Evolutionary conservation across 2,113 vertebrate species (phyloP).

Genomic region (Hypocryptadius cinnamomeus): DNA sequence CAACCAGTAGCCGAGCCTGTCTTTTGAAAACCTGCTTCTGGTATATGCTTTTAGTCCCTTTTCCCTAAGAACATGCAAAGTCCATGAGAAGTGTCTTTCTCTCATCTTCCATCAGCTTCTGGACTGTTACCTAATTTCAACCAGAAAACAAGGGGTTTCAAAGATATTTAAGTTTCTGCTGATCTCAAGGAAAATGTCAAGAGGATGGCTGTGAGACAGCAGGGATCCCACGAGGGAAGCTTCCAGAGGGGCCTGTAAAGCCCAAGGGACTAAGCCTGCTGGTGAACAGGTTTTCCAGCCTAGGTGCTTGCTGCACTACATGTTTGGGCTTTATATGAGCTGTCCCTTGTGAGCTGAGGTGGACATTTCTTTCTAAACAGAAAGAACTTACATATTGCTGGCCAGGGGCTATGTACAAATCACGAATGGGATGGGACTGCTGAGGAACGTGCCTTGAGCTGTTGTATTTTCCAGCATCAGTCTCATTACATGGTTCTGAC

Average conservation of each 20-base stretch:
- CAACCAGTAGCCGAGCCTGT: accelerated
- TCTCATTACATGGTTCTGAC: no score
- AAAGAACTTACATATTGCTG: background rate
- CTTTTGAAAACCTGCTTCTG: background rate
- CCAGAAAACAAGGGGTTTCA: background rate
- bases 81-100: accelerated
- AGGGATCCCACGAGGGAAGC: accelerated
- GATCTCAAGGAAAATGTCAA: background rate
- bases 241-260: background rate
- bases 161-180: background rate
- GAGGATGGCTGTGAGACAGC: background rate
- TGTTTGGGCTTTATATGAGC: background rate
- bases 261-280: background rate
- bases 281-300: background rate
- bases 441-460: no score
- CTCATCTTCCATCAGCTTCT: background rate
- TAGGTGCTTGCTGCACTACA: background rate
- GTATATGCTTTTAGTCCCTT: background rate
- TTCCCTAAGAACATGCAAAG: background rate
- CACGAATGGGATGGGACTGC: no score
- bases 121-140: background rate
- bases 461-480: no score
- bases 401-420: no score
- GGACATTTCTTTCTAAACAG: background rate
- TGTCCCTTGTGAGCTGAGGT: background rate